phyloP scores from a whole-genome alignment of 1,140 invertebrate species.

The Lycorma delicatula region DNA sequence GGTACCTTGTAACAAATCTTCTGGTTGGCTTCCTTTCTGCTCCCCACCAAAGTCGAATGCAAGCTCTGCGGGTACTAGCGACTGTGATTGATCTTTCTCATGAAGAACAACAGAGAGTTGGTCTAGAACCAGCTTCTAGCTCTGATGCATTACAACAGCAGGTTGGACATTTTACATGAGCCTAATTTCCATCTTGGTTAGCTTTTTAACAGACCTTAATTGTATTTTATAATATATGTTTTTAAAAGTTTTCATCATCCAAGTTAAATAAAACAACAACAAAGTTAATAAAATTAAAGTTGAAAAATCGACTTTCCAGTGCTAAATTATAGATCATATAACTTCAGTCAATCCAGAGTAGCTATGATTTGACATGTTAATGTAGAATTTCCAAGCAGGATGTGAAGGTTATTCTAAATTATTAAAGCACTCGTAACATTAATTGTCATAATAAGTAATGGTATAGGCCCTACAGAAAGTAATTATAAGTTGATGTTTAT shows the following conservation, averaged over 20 bases:
- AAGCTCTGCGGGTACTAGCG: conserved; percentile 73
- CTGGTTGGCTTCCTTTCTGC: conserved; percentile 73
- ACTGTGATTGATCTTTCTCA: conserved; percentile 80
- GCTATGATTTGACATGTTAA: too few species aligned
- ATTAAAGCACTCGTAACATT: too few species aligned
- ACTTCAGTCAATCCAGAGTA: too few species aligned
- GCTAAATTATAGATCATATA: too few species aligned
- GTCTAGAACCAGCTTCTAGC: conserved; percentile 37
- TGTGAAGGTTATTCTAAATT: too few species aligned
- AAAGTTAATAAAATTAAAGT: too few species aligned
- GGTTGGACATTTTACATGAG: conserved; percentile 14
- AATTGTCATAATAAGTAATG: too few species aligned
- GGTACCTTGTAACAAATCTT: conserved; percentile 78
- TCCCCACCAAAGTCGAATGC: conserved; percentile 47
- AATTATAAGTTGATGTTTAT: too few species aligned
- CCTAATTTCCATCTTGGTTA: neutral
- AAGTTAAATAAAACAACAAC: too few species aligned
- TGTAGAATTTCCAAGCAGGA: too few species aligned
- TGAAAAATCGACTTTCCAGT: too few species aligned
- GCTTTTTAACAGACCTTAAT: neutral
- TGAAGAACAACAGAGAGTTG: conserved; percentile 65
- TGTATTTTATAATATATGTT: neutral
- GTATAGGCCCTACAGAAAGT: too few species aligned
- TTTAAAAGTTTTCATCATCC: conserved; percentile 5
- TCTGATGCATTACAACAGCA: conserved; percentile 1